phyloP scores from a whole-genome alignment of 1,140 invertebrate species.

The Drosophila nikananu region DNA sequence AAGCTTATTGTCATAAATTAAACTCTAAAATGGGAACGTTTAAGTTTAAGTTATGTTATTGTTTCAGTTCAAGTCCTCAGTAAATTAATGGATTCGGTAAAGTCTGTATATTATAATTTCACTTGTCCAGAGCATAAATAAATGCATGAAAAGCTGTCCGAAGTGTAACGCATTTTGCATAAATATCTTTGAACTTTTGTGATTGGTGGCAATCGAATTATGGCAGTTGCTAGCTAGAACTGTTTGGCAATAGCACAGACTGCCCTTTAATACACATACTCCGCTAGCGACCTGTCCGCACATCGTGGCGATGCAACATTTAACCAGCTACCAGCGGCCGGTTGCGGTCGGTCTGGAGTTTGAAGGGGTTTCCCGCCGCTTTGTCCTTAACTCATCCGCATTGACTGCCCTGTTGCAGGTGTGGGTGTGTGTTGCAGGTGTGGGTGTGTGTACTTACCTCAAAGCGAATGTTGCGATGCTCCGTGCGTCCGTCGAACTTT shows the following conservation, averaged over 20 bases:
- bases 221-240: not conserved
- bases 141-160: not conserved
- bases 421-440: conserved; percentile 13
- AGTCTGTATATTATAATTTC: not conserved
- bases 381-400: conserved; percentile 49
- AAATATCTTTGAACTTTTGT: not conserved
- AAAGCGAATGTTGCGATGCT: conserved; percentile 98
- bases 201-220: not conserved
- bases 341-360: conserved; percentile 24
- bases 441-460: conserved; percentile 90
- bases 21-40: not conserved
- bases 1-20: not conserved
- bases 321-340: conserved; percentile 16
- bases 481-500: conserved; percentile 94
- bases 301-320: conserved; percentile 3
- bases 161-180: not conserved
- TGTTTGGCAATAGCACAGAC: no score
- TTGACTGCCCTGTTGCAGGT: conserved; percentile 33
- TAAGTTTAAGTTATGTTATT: not conserved
- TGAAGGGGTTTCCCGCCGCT: conserved; percentile 25
- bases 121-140: not conserved
- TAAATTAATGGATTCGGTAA: not conserved
- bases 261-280: conserved; percentile 22
- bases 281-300: conserved; percentile 7
- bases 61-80: not conserved